Percentiles rank a stretch among this genome's conserved stretches.
Evolutionary conservation across 2,797 vertebrate species (phyloP).

Genomic region (Pristis pectinata): DNA sequence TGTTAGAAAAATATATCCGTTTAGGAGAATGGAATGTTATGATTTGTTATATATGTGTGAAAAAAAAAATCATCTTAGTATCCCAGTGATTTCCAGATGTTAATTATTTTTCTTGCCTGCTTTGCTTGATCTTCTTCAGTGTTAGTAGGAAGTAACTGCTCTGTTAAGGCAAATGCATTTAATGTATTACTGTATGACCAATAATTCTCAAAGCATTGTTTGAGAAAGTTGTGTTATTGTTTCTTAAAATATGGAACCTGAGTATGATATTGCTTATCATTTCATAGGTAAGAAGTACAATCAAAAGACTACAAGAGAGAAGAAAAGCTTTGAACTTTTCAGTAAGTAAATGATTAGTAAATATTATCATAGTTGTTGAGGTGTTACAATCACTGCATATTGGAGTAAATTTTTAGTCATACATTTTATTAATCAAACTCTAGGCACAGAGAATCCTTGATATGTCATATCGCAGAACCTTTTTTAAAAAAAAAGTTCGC

Average conservation of each 20-base stretch:
- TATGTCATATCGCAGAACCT: too few relatives aligned
- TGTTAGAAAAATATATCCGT: background rate
- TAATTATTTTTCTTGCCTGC: background rate
- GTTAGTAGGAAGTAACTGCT: background rate
- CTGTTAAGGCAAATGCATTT: background rate
- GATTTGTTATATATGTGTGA: background rate
- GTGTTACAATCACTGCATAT: background rate
- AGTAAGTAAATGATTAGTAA: conserved; percentile 48
- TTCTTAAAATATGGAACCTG: background rate
- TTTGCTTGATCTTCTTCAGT: background rate
- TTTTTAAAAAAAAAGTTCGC: too few relatives aligned
- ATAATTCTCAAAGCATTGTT: background rate
- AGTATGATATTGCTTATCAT: background rate
- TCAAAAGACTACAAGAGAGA: conserved; percentile 70
- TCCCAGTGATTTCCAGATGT: background rate
- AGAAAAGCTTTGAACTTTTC: conserved; percentile 70
- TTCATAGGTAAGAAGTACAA: conserved; percentile 65
- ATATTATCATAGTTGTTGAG: background rate
- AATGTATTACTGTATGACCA: background rate
- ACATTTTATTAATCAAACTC: background rate
- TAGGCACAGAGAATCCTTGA: background rate
- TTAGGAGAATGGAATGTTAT: background rate
- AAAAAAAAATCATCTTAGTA: background rate
- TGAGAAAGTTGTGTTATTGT: background rate
- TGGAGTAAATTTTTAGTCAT: background rate